Evolutionary conservation across 2,888 invertebrate species (phyloP).

Genomic region (Ommatoiulus sabulosus): DNA sequence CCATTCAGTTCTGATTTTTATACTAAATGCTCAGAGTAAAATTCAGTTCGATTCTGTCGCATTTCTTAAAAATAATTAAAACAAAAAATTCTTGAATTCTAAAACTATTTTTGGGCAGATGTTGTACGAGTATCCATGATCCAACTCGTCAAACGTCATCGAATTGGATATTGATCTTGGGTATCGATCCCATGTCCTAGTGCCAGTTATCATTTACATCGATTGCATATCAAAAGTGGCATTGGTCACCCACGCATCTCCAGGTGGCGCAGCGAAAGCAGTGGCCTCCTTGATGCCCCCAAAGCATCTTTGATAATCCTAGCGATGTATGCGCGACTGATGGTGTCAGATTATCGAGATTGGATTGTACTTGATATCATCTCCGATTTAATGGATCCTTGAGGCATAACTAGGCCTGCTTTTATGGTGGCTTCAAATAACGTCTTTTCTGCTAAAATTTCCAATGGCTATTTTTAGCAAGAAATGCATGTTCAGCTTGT

Average conservation of each 20-base stretch:
- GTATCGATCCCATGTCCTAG: background rate
- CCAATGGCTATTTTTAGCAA: background rate
- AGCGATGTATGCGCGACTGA: constrained; percentile 31
- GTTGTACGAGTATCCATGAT: no score
- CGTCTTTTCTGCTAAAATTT: background rate
- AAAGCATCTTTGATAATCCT: constrained; percentile 28
- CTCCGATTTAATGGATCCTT: constrained; percentile 35
- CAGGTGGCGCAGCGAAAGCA: background rate
- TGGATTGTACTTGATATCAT: constrained; percentile 40
- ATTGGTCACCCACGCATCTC: background rate
- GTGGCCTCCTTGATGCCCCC: background rate
- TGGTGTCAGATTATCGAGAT: constrained; percentile 43
- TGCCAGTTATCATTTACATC: constrained; percentile 12
- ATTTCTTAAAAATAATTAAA: no score
- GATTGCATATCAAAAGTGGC: background rate
- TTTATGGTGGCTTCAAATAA: constrained; percentile 33
- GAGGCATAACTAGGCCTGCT: constrained; percentile 24
- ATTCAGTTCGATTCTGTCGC: no score
- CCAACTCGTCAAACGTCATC: no score
- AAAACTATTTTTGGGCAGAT: no score
- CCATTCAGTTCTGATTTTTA: no score
- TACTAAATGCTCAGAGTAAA: no score
- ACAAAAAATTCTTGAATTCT: no score
- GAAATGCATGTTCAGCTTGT: background rate
- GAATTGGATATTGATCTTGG: background rate